Base-by-base conservation (phyloP, 2,888 invertebrate species). In the Bombylius major region DNA sequence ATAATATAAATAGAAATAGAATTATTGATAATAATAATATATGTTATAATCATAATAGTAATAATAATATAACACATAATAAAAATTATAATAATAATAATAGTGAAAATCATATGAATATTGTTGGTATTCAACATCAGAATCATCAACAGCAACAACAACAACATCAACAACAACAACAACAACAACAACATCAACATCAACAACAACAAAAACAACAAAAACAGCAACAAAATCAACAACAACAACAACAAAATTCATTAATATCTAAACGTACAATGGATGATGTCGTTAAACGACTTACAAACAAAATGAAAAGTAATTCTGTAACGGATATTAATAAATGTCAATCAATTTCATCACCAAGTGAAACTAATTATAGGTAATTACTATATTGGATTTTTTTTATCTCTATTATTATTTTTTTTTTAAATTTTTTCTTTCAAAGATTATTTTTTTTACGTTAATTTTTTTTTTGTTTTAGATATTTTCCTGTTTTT, bases 271-370 rank as follows among this genome's bases (percentile, higher is more conserved):
- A 87, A 75, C 78, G 87, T 73, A 87, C 90, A 59, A 92, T 93
- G 92, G 92, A 93, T 77, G 90, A 92, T 77, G 92, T 93, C 49
- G 78, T 91, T 54, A 89, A 89, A 75, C 82, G 88, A 72, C 79
- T 89, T 65, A 90, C 89, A 62, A 87, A 89, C 60, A 91, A 90
- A 76, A 87, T 88, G 83, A 84, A 86, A 71, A 85, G 83, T 71
- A 86, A 84, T 68, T 83, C 84, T 47, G 79, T 85, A 60, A 82
- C 83, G 60, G 82, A 85, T 65, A 52, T 60, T 33, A 47, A 47
- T 42, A 42, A 11, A 4, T 14, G 50, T 45, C 50, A 55, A 36
- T 23, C 54, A 51, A 14, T 48, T 48, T 34, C 58, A 51, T 34
- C 56, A 56, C 34, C 58, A 49, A 31, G 11, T 11, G 39, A 55